A percentile compares a stretch with the other conserved stretches of the same genome.
Evolutionary conservation across 1,140 invertebrate genomes (phyloP).

Genomic region (Geopemphigus sp.): DNA sequence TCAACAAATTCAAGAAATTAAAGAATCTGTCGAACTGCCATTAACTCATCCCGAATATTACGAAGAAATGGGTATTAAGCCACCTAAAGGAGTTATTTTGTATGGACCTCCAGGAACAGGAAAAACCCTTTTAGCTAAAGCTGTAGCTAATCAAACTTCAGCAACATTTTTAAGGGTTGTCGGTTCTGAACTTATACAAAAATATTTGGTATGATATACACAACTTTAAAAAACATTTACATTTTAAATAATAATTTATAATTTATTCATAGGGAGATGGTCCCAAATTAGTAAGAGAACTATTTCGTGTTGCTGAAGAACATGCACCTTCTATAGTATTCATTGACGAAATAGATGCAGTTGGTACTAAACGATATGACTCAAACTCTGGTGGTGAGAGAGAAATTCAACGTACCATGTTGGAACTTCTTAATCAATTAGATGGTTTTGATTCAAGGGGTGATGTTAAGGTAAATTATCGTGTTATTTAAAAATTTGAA

Average conservation of each 20-base stretch:
- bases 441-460: conserved; percentile 98
- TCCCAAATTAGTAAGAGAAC: conserved; percentile 94
- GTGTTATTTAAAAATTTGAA: not conserved
- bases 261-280: conserved; percentile 80
- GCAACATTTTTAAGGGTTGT: conserved; percentile 98
- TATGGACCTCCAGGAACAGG: conserved; percentile 98
- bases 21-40: conserved; percentile 98
- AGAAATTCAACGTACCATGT: conserved; percentile 99
- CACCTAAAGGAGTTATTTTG: conserved; percentile 98
- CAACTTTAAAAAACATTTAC: not conserved
- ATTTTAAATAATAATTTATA: not conserved
- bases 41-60: conserved; percentile 99
- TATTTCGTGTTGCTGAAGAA: conserved; percentile 98
- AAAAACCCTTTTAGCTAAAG: conserved; percentile 97
- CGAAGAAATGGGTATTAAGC: conserved; percentile 99
- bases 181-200: conserved; percentile 98
- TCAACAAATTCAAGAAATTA: conserved; percentile 99
- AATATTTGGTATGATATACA: conserved; percentile 75
- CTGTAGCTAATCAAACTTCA: conserved; percentile 99
- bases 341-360: conserved; percentile 99
- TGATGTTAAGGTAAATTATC: conserved; percentile 59
- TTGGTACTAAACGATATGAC: conserved; percentile 98
- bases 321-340: conserved; percentile 99
- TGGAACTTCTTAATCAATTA: conserved; percentile 97
- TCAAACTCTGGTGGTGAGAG: conserved; percentile 99